Conservation (phyloP, 1,140 invertebrate genomes). For the Temnothorax longispinosus region DNA sequence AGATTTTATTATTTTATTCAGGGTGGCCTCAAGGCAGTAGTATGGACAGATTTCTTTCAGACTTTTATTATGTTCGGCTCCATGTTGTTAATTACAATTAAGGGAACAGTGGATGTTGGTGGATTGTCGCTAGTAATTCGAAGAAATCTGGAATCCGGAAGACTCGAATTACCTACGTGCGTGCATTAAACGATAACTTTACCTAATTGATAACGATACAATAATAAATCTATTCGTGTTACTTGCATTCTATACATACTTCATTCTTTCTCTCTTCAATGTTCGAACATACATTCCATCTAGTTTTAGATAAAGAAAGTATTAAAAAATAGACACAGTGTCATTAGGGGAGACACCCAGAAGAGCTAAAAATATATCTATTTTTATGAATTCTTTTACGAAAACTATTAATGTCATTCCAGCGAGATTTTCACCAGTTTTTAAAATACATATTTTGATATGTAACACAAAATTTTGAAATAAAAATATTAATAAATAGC, state of each 20-base stretch:
- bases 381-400: too few relatives aligned
- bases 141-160: constrained; percentile 89
- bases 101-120: constrained; percentile 92
- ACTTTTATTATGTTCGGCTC: constrained; percentile 94
- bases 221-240: background rate
- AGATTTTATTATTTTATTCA: constrained; percentile 82
- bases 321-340: background rate
- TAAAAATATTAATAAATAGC: too few relatives aligned
- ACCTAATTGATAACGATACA: background rate
- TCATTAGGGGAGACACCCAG: too few relatives aligned
- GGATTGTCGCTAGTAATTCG: constrained; percentile 90
- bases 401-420: too few relatives aligned
- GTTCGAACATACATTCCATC: background rate
- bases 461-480: too few relatives aligned
- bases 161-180: constrained; percentile 92
- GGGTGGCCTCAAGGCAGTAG: constrained; percentile 97
- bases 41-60: constrained; percentile 97
- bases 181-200: constrained; percentile 63
- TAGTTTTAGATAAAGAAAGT: background rate
- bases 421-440: too few relatives aligned
- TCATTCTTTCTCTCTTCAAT: background rate
- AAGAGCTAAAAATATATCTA: too few relatives aligned
- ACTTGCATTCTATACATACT: background rate
- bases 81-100: constrained; percentile 92
- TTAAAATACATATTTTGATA: too few relatives aligned